phyloP scores from a whole-genome alignment of 2,113 vertebrate genomes.

The Stictonetta naevosa region DNA sequence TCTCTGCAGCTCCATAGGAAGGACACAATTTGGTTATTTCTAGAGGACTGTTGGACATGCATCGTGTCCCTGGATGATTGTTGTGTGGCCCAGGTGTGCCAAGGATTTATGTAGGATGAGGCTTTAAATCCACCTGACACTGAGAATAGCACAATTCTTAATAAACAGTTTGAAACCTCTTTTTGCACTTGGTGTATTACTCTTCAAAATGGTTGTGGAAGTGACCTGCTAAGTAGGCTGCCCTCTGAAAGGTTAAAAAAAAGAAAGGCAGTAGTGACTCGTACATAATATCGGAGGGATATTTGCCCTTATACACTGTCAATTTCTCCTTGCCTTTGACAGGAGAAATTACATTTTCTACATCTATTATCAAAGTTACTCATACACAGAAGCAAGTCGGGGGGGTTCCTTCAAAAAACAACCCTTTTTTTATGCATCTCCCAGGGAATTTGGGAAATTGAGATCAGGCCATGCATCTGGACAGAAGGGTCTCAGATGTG shows the following conservation, averaged over 20 bases:
- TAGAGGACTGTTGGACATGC: background rate
- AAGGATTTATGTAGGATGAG: background rate
- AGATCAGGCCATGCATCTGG: background rate
- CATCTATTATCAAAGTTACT: background rate
- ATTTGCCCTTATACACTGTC: background rate
- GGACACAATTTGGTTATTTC: background rate
- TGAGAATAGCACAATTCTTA: slow-evolving; percentile 50
- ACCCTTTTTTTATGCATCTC: background rate
- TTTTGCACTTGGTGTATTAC: slow-evolving; percentile 46
- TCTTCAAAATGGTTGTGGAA: background rate
- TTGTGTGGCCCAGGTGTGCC: background rate
- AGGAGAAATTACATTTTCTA: background rate
- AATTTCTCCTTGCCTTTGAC: background rate
- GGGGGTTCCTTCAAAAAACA: background rate
- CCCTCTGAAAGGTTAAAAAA: background rate
- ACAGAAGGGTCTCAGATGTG: background rate
- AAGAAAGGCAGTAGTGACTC: background rate
- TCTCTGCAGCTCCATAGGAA: background rate
- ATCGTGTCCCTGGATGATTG: background rate
- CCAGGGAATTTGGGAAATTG: background rate
- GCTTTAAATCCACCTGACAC: slow-evolving; percentile 36
- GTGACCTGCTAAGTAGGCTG: background rate
- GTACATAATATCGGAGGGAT: background rate
- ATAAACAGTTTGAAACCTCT: slow-evolving; percentile 65
- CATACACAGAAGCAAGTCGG: background rate